These are phyloP conservation scores for Cabera pusaria DNA, from an alignment of 2,888 invertebrate species.

Conservation along the genomic window DNA sequence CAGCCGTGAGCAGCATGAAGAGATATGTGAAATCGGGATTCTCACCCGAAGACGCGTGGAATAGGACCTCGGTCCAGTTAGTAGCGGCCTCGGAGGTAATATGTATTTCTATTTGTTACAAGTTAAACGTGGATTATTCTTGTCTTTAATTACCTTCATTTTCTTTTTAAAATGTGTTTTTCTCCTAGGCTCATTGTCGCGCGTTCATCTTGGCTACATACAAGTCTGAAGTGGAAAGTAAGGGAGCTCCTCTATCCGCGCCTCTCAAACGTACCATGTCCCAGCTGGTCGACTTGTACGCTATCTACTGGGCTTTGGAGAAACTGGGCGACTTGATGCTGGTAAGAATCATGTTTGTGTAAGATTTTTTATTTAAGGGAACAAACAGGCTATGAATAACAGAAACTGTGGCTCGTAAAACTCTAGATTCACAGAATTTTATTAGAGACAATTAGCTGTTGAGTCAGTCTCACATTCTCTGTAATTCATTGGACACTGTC, in stretches of 20 bases:
- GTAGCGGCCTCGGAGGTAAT: constrained; percentile 90
- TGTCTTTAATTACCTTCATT: too few species aligned
- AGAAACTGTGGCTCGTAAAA: too few species aligned
- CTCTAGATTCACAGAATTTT: too few species aligned
- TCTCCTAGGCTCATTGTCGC: constrained; percentile 85
- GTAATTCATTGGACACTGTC: too few species aligned
- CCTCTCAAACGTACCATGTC: constrained; percentile 85
- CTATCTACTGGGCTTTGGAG: constrained; percentile 88
- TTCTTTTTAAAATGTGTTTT: too few species aligned
- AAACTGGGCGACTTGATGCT: constrained; percentile 90
- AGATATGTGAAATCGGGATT: constrained; percentile 85
- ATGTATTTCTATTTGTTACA: too few species aligned
- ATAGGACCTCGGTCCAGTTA: constrained; percentile 91
- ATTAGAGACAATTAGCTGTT: too few species aligned
- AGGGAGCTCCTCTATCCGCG: constrained; percentile 78
- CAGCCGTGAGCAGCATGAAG: constrained; percentile 86
- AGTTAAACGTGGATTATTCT: too few species aligned
- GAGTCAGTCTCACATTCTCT: too few species aligned
- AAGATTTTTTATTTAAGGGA: too few species aligned
- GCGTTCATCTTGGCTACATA: constrained; percentile 89
- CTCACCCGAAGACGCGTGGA: constrained; percentile 92
- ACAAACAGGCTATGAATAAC: too few species aligned
- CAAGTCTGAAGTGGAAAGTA: constrained; percentile 77
- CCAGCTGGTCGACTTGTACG: constrained; percentile 89
- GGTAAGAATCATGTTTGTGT: too few species aligned